Conservation (phyloP, 2,113 vertebrate genomes). For the Cynopterus brachyotis region DNA sequence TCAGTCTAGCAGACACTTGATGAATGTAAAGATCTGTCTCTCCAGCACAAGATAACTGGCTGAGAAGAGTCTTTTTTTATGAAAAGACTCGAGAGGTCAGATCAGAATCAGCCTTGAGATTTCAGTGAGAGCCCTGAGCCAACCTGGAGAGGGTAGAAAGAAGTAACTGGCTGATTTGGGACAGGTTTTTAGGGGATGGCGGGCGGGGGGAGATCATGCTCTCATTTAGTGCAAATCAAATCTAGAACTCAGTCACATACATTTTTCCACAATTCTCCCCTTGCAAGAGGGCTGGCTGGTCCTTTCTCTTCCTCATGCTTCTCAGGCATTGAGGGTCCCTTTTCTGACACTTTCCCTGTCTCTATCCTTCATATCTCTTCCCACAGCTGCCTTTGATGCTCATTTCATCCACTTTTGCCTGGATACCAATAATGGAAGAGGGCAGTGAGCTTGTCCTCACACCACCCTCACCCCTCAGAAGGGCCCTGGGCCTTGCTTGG, state of each 20-base stretch:
- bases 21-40: not conserved
- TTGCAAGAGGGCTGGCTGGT: not conserved
- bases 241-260: not conserved
- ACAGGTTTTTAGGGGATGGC: not conserved
- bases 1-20: not conserved
- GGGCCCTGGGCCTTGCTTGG: not conserved
- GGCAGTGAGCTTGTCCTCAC: not conserved
- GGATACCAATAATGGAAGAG: not conserved
- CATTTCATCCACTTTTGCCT: not conserved
- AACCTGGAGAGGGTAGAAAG: not conserved
- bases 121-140: not conserved
- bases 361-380: not conserved
- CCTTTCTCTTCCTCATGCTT: not conserved
- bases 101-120: not conserved
- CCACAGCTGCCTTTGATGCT: not conserved
- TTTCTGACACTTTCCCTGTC: not conserved
- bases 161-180: not conserved
- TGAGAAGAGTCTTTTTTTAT: not conserved
- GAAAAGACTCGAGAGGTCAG: not conserved
- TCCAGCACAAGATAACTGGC: not conserved
- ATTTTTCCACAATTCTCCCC: not conserved
- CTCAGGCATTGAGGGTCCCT: not conserved
- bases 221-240: not conserved
- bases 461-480: not conserved
- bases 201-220: not conserved